Evolutionary conservation across 2,797 vertebrate genomes (phyloP).

Genomic region (Arrhamphus sclerolepis): DNA sequence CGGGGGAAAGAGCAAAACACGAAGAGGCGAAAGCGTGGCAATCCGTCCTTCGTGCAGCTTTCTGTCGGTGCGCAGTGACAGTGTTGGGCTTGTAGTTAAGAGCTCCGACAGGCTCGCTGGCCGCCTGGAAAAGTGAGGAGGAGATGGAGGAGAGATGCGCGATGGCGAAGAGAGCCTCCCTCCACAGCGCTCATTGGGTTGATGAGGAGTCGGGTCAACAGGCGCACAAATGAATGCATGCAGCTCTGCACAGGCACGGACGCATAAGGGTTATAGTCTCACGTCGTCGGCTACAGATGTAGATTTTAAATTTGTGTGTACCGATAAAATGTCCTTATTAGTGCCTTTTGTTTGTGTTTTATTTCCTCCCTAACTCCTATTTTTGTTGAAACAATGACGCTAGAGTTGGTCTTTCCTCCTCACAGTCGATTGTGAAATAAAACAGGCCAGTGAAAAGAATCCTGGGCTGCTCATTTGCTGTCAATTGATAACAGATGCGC

Average conservation of each 20-base stretch:
- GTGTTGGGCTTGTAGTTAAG: conserved; percentile 58
- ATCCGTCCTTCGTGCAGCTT: conserved; percentile 62
- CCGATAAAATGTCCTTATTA: conserved; percentile 17
- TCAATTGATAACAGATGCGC: conserved; percentile 50
- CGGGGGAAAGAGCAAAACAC: conserved; percentile 4
- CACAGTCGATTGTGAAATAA: conserved; percentile 35
- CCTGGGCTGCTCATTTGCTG: conserved; percentile 53
- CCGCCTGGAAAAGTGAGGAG: conserved; percentile 88
- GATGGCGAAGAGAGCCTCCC: conserved; percentile 87
- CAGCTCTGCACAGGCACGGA: conserved; percentile 65
- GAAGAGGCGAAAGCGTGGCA: conserved; percentile 34
- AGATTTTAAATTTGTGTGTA: conserved; percentile 16
- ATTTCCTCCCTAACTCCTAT: not conserved
- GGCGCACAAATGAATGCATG: conserved; percentile 86
- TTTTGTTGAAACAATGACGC: conserved; percentile 1
- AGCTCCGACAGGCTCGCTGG: conserved; percentile 86
- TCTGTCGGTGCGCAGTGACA: conserved; percentile 57
- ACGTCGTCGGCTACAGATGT: conserved; percentile 10
- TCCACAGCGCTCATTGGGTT: conserved; percentile 91
- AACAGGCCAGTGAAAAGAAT: conserved; percentile 29
- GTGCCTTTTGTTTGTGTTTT: not conserved
- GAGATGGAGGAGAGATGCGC: conserved; percentile 87
- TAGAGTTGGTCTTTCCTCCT: conserved; percentile 24
- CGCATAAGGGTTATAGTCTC: conserved; percentile 55
- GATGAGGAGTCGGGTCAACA: conserved; percentile 91